Evolutionary conservation across 2,797 vertebrate species (phyloP).

Genomic region (Gastrophryne carolinensis): DNA sequence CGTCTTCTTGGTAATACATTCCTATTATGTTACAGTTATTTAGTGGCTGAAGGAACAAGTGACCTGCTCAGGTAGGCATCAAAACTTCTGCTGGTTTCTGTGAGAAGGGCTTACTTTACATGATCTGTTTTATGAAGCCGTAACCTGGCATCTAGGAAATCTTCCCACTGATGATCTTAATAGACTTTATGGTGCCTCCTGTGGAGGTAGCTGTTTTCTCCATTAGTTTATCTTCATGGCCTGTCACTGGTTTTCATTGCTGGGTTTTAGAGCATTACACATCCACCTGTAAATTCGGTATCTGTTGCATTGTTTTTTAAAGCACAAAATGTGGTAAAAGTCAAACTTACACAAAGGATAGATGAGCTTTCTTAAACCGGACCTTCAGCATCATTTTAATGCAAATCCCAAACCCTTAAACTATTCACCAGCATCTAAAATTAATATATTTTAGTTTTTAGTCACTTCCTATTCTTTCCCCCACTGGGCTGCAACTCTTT

Average conservation of each 20-base stretch:
- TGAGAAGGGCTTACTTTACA: neutral
- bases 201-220: neutral
- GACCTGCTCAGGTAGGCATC: neutral
- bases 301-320: too few relatives aligned
- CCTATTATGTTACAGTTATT: slow-evolving; percentile 17
- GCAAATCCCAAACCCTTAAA: too few relatives aligned
- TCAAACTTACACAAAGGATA: too few relatives aligned
- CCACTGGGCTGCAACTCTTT: too few relatives aligned
- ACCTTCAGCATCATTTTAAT: too few relatives aligned
- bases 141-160: neutral
- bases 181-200: neutral
- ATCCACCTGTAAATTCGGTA: neutral
- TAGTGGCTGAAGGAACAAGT: neutral
- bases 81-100: neutral
- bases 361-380: too few relatives aligned
- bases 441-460: too few relatives aligned
- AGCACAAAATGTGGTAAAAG: too few relatives aligned
- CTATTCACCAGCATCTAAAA: too few relatives aligned
- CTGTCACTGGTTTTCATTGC: neutral
- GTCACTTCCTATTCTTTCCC: too few relatives aligned
- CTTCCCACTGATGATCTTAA: too few relatives aligned
- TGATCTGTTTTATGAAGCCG: neutral
- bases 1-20: neutral
- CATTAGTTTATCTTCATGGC: neutral
- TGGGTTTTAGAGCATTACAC: neutral